phyloP scores from a whole-genome alignment of 2,113 vertebrate genomes.

The Todiramphus chloris region DNA sequence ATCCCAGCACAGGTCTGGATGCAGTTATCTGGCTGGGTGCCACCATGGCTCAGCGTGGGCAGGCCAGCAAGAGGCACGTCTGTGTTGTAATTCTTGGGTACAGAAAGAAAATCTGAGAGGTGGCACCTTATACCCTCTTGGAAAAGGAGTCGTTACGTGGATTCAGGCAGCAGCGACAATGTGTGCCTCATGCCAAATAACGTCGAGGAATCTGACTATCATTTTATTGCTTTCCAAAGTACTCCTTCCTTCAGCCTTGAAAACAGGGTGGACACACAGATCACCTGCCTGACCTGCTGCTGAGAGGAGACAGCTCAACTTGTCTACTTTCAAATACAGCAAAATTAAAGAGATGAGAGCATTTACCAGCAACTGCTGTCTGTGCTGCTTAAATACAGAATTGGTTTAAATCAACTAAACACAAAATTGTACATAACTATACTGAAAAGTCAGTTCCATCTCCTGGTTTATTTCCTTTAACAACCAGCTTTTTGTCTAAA shows the following conservation, averaged over 20 bases:
- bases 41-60: fast-evolving
- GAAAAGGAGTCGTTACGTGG: not conserved
- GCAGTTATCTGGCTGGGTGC: not conserved
- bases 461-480: not conserved
- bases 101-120: not conserved
- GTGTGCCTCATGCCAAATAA: fast-evolving
- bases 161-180: not conserved
- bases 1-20: not conserved
- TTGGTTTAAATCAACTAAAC: not conserved
- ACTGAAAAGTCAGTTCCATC: not conserved
- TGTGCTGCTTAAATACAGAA: not conserved
- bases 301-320: not conserved
- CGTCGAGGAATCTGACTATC: not conserved
- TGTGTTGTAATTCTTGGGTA: not conserved
- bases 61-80: fast-evolving
- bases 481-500: not conserved
- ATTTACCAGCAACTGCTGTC: not conserved
- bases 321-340: not conserved
- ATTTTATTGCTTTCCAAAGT: not conserved
- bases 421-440: not conserved
- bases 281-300: not conserved
- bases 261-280: not conserved
- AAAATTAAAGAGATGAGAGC: not conserved
- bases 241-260: not conserved
- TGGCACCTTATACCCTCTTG: not conserved